Evolutionary conservation across 2,888 invertebrate species (phyloP).

Genomic region (Hesperia comma): DNA sequence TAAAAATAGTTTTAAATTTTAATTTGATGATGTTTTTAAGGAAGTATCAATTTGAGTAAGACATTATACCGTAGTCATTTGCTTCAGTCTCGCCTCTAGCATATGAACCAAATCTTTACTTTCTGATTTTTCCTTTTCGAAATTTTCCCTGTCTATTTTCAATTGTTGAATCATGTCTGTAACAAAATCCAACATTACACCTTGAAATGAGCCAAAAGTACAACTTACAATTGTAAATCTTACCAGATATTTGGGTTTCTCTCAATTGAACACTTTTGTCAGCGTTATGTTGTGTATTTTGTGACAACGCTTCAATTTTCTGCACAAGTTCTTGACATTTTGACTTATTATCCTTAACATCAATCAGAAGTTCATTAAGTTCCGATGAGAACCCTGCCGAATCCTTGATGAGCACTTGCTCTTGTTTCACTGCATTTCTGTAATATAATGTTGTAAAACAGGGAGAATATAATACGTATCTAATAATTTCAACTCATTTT

Average conservation of each 20-base stretch:
- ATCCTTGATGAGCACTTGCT: constrained; percentile 77
- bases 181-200: constrained; percentile 40
- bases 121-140: constrained; percentile 83
- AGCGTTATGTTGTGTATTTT: constrained; percentile 69
- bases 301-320: constrained; percentile 72
- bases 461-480: no score
- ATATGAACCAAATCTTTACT: constrained; percentile 79
- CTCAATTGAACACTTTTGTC: constrained; percentile 79
- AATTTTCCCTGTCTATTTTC: constrained; percentile 81
- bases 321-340: constrained; percentile 74
- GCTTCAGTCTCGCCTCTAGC: constrained; percentile 83
- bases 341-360: constrained; percentile 76
- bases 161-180: constrained; percentile 82
- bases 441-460: constrained; percentile 36
- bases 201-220: background rate
- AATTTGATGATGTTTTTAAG: constrained; percentile 10
- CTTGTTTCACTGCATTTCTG: constrained; percentile 81
- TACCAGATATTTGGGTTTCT: constrained; percentile 83
- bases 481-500: no score
- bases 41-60: background rate
- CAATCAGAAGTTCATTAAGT: constrained; percentile 73
- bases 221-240: background rate
- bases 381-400: constrained; percentile 78
- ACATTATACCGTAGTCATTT: constrained; percentile 78
- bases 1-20: constrained; percentile 10